These are phyloP conservation scores for Rattus norvegicus DNA, from an alignment of 2,113 vertebrate species.

Conservation along the genomic window DNA sequence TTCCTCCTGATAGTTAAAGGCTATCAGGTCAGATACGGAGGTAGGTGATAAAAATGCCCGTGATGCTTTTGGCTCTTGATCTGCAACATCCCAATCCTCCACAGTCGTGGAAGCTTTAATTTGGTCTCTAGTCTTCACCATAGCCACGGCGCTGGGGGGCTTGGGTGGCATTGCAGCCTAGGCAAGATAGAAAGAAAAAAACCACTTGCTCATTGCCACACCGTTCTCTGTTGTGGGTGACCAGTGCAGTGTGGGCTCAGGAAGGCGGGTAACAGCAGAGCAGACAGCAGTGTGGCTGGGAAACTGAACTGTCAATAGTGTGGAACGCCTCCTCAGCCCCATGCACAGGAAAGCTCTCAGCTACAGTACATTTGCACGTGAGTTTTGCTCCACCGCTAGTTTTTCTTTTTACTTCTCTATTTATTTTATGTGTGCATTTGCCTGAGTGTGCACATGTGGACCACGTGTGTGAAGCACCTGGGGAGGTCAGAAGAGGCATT, in stretches of 20 bases:
- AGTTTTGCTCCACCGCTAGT: neutral
- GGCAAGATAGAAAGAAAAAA: neutral
- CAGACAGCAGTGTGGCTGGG: neutral
- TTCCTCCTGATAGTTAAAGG: neutral
- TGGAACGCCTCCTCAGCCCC: neutral
- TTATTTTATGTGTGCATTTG: neutral
- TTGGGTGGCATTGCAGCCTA: too few species aligned
- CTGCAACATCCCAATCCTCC: neutral
- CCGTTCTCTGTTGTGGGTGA: neutral
- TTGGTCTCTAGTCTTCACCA: neutral
- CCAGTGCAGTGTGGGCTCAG: fast-evolving
- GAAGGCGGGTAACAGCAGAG: neutral
- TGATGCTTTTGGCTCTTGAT: neutral
- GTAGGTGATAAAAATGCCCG: neutral
- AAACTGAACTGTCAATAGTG: fast-evolving
- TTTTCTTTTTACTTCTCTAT: neutral
- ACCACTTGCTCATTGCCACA: too few species aligned
- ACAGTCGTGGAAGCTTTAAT: neutral
- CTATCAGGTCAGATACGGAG: neutral
- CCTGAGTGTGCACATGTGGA: too few species aligned
- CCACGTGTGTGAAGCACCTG: neutral
- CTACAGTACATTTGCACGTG: fast-evolving
- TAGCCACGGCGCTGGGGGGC: neutral
- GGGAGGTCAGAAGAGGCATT: neutral
- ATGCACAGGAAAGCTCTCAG: fast-evolving